Base-by-base conservation (phyloP, 1,140 invertebrate species). In the Paralvinella palmiformis region DNA sequence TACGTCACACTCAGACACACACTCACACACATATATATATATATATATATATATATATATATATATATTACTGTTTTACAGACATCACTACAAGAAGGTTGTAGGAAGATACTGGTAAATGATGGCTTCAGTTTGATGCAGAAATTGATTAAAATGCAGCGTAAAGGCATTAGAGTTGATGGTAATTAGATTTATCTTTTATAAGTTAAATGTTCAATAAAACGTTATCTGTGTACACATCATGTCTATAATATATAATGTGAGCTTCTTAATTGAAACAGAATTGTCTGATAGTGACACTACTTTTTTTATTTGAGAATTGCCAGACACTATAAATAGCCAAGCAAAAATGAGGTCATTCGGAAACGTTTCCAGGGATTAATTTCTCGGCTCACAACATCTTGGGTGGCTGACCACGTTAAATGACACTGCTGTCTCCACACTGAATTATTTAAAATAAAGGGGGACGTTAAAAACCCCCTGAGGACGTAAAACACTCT, bases 91-190 rank as follows among this genome's bases (percentile, higher is more conserved):
- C 87, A 94, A 79, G 89, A 92, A 78, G 90, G 90, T 0, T 93
- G 91, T 73, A 91, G 91, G 71, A 88, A 90, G 75, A 94, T 95
- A 67, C 84, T 95, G 3, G 85, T 91, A 0, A 85, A 86, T 22
- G 93, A 96, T 82, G 94, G 94, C 78, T 94, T 92, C 72, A 87
- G 90, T 77, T 81, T 93, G n/a, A 87, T 94, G 74, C 86, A 91
- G 66, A 89, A 88, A 77, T 78, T 94, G 20, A 88, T 94, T 2
- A 80, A 83, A 32, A 84, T 85, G 35, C 91, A 94, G 69, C 86
- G 89, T 72, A 86, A 86, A 74, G 93, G 91, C 17, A 86, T 91
- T 61, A 85, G 84, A 52, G 77, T 89, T 36, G 82, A 86, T 73
- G 85, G 86, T 85, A 80, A 72, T 68, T 68, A 63, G 55, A 41